phyloP scores from a whole-genome alignment of 2,113 vertebrate species.

The Phodopus roborovskii region DNA sequence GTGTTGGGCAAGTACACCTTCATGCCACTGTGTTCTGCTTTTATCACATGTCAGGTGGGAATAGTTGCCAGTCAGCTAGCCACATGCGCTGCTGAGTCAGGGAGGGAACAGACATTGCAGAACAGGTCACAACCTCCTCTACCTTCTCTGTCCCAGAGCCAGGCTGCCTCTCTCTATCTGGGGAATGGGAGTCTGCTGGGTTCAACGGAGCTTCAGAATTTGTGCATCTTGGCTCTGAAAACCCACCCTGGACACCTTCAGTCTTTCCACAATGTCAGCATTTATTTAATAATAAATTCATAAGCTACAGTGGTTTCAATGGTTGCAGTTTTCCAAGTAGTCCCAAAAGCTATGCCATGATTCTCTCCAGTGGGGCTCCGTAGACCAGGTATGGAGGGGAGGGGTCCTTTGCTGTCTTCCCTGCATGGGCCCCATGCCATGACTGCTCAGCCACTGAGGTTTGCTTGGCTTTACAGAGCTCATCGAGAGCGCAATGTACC shows the following conservation, averaged over 20 bases:
- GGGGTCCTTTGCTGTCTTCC: background rate
- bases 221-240: background rate
- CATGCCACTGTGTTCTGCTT: background rate
- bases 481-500: conserved; percentile 98
- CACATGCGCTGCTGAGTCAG: background rate
- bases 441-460: conserved; percentile 33
- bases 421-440: background rate
- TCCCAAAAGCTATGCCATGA: background rate
- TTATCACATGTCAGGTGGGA: background rate
- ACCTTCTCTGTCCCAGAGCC: background rate
- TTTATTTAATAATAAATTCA: background rate
- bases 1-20: background rate
- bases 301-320: background rate
- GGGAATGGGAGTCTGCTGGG: background rate
- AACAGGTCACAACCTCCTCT: background rate
- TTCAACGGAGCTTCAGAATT: background rate
- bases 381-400: background rate
- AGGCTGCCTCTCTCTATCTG: background rate
- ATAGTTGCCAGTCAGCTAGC: background rate
- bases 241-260: background rate
- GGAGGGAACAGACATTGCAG: background rate
- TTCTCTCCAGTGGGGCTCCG: background rate
- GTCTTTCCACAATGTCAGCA: background rate
- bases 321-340: background rate
- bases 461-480: conserved; percentile 89